Evolutionary conservation across 2,888 invertebrate species (phyloP).

Genomic region (Diarsia brunnea): DNA sequence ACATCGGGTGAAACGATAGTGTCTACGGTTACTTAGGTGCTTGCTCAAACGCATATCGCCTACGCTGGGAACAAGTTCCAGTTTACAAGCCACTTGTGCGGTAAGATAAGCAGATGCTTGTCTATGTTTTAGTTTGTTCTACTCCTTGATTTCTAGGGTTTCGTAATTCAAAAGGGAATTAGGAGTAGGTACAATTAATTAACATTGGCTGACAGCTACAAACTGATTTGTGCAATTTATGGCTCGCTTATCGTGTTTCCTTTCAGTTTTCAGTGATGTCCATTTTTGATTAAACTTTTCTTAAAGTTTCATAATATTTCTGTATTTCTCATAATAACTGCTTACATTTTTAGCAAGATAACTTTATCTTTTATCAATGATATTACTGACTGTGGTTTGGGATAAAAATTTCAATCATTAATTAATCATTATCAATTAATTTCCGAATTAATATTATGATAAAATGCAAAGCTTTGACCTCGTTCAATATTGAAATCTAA

Average conservation of each 20-base stretch:
- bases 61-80: constrained; percentile 24
- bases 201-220: not conserved
- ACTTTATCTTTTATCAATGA: not conserved
- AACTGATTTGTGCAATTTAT: not conserved
- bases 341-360: not conserved
- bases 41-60: constrained; percentile 48
- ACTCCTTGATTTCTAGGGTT: not conserved
- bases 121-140: not conserved
- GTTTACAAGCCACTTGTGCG: constrained; percentile 25
- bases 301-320: not conserved
- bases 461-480: not conserved
- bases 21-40: constrained; percentile 8
- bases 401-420: too few relatives aligned
- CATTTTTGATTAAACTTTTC: not conserved
- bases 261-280: not conserved
- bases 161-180: constrained; percentile 10
- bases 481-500: not conserved
- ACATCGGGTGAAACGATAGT: constrained; percentile 27
- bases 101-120: constrained; percentile 17
- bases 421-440: too few relatives aligned
- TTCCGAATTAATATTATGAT: not conserved
- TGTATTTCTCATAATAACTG: not conserved
- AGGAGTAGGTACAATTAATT: constrained; percentile 2
- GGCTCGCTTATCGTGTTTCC: not conserved
- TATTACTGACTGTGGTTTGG: not conserved